Conservation (phyloP, 2,113 vertebrate genomes). For the Addax nasomaculatus region DNA sequence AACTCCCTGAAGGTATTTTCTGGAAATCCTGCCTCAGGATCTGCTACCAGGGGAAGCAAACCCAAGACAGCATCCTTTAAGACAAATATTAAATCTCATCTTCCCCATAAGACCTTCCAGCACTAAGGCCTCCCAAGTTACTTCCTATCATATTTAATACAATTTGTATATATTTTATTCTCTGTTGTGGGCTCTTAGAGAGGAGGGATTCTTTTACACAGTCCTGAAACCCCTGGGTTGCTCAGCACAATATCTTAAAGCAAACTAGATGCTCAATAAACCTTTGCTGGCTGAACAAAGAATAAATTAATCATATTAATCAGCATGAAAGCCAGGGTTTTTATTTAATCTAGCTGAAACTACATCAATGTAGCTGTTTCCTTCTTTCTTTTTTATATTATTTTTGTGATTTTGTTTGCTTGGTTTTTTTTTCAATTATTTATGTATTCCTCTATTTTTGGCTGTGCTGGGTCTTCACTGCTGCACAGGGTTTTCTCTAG, state of each 20-base stretch:
- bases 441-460: background rate
- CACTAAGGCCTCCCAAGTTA: background rate
- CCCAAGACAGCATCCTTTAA: background rate
- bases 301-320: background rate
- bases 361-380: background rate
- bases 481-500: background rate
- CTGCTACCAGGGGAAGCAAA: background rate
- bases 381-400: background rate
- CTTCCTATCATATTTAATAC: background rate
- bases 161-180: background rate
- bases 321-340: background rate
- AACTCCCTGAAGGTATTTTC: background rate
- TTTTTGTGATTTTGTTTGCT: background rate
- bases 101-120: background rate
- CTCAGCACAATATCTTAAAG: background rate
- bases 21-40: background rate
- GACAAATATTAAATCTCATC: background rate
- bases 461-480: background rate
- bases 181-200: background rate
- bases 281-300: background rate
- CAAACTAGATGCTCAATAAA: slow-evolving; percentile 11
- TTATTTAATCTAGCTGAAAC: slow-evolving; percentile 22
- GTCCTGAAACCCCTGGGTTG: background rate
- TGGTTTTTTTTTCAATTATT: background rate
- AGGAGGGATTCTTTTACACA: background rate